Conservation (phyloP, 64 coral and sea anemone genomes). For the Trachythela sp. region DNA sequence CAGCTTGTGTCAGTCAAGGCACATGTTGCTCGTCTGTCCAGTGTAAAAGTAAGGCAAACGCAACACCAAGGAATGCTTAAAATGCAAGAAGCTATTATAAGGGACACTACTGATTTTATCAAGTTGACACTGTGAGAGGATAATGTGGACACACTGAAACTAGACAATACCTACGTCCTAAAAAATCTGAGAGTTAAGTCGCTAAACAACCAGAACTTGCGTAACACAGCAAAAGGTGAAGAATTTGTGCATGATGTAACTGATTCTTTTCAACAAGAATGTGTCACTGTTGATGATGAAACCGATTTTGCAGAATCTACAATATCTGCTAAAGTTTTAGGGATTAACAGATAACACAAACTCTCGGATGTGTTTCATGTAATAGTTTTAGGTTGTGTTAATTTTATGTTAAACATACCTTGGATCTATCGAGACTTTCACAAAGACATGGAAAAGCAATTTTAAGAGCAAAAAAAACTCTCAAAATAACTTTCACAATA, state of each 20-base stretch:
- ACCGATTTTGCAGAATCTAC: neutral
- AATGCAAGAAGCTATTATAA: neutral
- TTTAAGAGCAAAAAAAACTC: neutral
- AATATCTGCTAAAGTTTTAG: neutral
- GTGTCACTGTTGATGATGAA: slow-evolving; percentile 10
- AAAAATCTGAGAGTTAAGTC: neutral
- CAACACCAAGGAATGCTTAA: neutral
- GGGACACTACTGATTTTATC: neutral
- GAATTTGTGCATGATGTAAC: neutral
- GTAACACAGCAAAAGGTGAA: slow-evolving; percentile 5
- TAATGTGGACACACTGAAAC: neutral
- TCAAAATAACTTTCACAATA: neutral
- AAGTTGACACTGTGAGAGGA: neutral
- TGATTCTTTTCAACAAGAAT: neutral
- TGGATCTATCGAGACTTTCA: neutral
- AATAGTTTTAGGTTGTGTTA: neutral
- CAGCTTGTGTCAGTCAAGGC: slow-evolving; percentile 19
- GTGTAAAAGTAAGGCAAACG: neutral
- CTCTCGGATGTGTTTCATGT: neutral
- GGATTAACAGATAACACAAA: neutral
- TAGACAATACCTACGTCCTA: neutral
- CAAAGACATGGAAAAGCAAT: neutral
- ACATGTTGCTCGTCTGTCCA: neutral
- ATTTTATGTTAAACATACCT: neutral
- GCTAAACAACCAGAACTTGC: neutral